Conservation (phyloP, 1,140 invertebrate genomes). For the Piezodorus guildinii region DNA sequence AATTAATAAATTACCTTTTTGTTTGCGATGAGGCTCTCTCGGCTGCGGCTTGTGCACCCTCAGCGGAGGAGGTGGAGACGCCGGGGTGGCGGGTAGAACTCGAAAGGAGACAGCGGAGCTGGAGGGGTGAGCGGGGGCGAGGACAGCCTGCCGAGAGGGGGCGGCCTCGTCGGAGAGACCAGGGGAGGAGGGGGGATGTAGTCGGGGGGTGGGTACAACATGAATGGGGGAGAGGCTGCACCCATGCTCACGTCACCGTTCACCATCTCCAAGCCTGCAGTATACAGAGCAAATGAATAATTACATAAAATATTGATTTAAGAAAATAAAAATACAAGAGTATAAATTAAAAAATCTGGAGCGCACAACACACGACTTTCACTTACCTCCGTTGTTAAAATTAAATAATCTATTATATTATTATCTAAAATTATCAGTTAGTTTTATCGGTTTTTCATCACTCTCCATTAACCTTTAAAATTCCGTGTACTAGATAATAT, state of each 20-base stretch:
- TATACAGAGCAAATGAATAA: not conserved
- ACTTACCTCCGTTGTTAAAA: too few relatives aligned
- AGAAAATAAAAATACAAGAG: too few relatives aligned
- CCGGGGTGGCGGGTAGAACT: constrained; percentile 24
- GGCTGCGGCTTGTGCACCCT: constrained; percentile 23
- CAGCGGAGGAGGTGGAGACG: constrained; percentile 12
- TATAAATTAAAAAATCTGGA: too few relatives aligned
- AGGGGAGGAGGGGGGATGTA: constrained; percentile 36
- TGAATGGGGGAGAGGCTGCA: constrained; percentile 27
- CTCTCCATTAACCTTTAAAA: too few relatives aligned
- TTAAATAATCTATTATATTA: too few relatives aligned
- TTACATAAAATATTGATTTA: too few relatives aligned
- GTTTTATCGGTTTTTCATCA: too few relatives aligned
- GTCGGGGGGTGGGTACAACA: constrained; percentile 32
- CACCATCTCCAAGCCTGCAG: constrained; percentile 1
- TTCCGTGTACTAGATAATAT: too few relatives aligned
- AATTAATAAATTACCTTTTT: too few relatives aligned
- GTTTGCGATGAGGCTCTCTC: constrained; percentile 17
- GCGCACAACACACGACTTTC: too few relatives aligned
- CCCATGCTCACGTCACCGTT: constrained; percentile 31
- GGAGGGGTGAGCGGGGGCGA: constrained; percentile 37
- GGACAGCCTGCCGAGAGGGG: constrained; percentile 48
- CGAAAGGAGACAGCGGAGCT: constrained; percentile 22
- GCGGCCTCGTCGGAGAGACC: constrained; percentile 43
- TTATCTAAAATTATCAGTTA: too few relatives aligned